A percentile compares a stretch with the other conserved stretches of the same genome.
These are phyloP conservation scores for Macropus fuliginosus DNA, from an alignment of 2,797 vertebrate species.

Conservation along the genomic window DNA sequence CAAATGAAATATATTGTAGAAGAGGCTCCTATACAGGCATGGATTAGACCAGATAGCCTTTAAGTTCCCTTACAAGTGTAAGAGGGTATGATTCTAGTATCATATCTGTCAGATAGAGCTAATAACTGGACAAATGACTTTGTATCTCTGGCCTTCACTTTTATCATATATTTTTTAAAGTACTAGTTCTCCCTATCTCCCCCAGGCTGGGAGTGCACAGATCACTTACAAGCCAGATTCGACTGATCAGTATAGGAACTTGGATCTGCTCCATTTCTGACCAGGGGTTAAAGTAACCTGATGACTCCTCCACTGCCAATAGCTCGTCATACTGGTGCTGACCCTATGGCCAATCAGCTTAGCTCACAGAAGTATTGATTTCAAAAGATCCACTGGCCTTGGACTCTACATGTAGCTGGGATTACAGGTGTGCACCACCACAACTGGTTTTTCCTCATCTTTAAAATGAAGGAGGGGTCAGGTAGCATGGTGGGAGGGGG, in stretches of 20 bases:
- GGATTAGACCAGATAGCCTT: neutral
- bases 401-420: too few species aligned
- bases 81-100: neutral
- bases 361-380: too few species aligned
- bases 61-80: neutral
- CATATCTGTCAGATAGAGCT: neutral
- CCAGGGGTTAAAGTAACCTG: neutral
- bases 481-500: too few species aligned
- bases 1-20: neutral
- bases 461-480: too few species aligned
- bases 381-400: too few species aligned
- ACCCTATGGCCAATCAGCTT: too few species aligned
- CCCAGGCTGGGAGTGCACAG: neutral
- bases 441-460: too few species aligned
- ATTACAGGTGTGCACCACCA: too few species aligned
- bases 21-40: neutral
- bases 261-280: neutral
- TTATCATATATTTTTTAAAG: neutral
- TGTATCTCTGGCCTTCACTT: neutral
- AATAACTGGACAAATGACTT: neutral
- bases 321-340: neutral
- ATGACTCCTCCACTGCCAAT: neutral
- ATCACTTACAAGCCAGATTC: neutral
- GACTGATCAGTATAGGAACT: neutral
- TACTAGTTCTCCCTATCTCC: neutral